Base-by-base conservation (phyloP, 2,888 invertebrate genomes). In the Mesorhabditis spiculigera region DNA sequence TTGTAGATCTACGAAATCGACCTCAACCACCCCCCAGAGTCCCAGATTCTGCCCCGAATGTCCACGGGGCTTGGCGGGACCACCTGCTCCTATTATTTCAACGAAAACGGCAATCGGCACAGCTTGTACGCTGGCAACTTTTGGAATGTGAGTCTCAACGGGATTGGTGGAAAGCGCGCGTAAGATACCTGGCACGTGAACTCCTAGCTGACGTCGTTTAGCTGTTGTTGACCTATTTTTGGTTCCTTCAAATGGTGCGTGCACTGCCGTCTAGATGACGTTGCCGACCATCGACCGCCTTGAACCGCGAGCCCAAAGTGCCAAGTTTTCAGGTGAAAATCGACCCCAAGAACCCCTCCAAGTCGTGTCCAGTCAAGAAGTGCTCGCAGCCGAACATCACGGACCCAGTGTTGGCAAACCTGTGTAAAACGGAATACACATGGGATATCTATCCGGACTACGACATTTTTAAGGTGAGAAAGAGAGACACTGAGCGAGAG, bases 61-160 rank as follows among this genome's bases (percentile, higher is more conserved):
- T 77, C 78, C 62, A 80, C 80, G 6, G 80, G 80, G 10, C 66
- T 79, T 6, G 84, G 84, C 16, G 82, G 74, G 4, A 79, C 79
- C 6, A 84, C 84, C 4, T 84, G 84, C 69, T 82, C 82, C 10
- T 84, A 76, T 71, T 83, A 82, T 75, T 79, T 75, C 73, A 75
- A 77, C 6, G 75, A 78, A 45, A 63, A 71, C 8, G 82, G 82
- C 70, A 81, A 83, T 68, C 75, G 78, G 45, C 78, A 80, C 68
- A 70, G 78, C 43, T 69, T 84, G 43, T 84, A 81, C 67, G 84
- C 83, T 45, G 82, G 81, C 63, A 83, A 81, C 66, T 82, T 81
- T 74, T 75, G 75, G 76, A 77, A 78, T 71, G 73, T 79, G 45
- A 67, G 71, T 68, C n/a, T n/a, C n/a, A n/a, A n/a, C n/a, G n/a